Evolutionary conservation across 1,140 invertebrate species (phyloP).

Genomic region (Plutomurus gul): DNA sequence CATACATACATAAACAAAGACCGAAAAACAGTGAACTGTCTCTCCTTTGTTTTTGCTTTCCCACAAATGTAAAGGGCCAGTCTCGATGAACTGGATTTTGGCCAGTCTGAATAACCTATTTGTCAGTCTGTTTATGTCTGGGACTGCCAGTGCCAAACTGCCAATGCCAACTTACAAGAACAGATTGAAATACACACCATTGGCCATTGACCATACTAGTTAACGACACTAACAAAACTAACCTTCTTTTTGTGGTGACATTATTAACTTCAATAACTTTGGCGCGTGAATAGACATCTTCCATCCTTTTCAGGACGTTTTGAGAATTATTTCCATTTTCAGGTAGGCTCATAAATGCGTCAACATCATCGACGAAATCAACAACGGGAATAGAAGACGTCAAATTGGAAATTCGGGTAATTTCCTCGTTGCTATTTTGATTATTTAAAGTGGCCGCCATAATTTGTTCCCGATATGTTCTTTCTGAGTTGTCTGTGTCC

Average conservation of each 20-base stretch:
- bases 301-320: conserved; percentile 78
- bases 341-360: conserved; percentile 81
- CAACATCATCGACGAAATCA: conserved; percentile 78
- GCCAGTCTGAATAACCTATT: too few relatives aligned
- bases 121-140: too few relatives aligned
- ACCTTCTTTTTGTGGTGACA: conserved; percentile 76
- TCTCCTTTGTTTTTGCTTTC: too few relatives aligned
- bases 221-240: conserved; percentile 14
- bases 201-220: too few relatives aligned
- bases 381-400: conserved; percentile 28
- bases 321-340: conserved; percentile 81
- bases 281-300: conserved; percentile 93
- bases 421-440: neutral
- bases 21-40: too few relatives aligned
- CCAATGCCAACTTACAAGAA: too few relatives aligned
- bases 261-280: conserved; percentile 96
- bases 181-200: too few relatives aligned
- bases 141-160: too few relatives aligned
- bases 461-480: neutral
- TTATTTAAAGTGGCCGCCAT: conserved; percentile 40
- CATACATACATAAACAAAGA: too few relatives aligned
- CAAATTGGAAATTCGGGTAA: neutral
- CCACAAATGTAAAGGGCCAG: too few relatives aligned
- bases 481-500: neutral
- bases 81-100: too few relatives aligned